Evolutionary conservation across 1,140 invertebrate genomes (phyloP).

Genomic region (Cydia strobilella): DNA sequence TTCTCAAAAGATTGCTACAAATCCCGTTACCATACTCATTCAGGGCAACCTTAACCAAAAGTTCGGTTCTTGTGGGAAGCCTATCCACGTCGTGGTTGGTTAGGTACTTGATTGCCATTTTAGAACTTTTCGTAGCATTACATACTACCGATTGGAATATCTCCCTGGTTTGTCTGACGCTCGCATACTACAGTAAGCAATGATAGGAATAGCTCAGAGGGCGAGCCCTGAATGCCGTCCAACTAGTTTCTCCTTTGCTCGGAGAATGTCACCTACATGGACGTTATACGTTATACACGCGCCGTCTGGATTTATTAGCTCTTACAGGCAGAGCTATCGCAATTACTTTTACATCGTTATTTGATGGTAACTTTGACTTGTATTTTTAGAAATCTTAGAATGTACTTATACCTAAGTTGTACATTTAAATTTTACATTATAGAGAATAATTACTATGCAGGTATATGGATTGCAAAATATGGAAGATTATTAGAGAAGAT

Average conservation of each 20-base stretch:
- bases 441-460: too few relatives aligned
- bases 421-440: too few relatives aligned
- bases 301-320: conserved; percentile 41
- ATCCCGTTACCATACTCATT: too few relatives aligned
- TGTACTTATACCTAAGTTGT: too few relatives aligned
- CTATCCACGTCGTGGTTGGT: too few relatives aligned
- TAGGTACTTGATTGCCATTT: neutral
- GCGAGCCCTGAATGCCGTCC: conserved; percentile 67
- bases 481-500: too few relatives aligned
- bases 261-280: conserved; percentile 71
- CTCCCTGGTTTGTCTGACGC: neutral
- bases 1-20: too few relatives aligned
- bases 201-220: conserved; percentile 42
- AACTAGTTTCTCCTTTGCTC: conserved; percentile 71
- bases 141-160: too few relatives aligned
- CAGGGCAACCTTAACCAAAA: too few relatives aligned
- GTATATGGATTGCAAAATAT: too few relatives aligned
- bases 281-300: conserved; percentile 44
- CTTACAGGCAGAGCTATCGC: neutral
- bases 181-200: neutral
- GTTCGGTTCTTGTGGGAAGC: too few relatives aligned
- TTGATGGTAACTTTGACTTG: neutral
- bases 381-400: too few relatives aligned
- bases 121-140: neutral
- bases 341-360: neutral